These are phyloP conservation scores for Camponotus fellah DNA, from an alignment of 2,888 invertebrate genomes.

Conservation along the genomic window DNA sequence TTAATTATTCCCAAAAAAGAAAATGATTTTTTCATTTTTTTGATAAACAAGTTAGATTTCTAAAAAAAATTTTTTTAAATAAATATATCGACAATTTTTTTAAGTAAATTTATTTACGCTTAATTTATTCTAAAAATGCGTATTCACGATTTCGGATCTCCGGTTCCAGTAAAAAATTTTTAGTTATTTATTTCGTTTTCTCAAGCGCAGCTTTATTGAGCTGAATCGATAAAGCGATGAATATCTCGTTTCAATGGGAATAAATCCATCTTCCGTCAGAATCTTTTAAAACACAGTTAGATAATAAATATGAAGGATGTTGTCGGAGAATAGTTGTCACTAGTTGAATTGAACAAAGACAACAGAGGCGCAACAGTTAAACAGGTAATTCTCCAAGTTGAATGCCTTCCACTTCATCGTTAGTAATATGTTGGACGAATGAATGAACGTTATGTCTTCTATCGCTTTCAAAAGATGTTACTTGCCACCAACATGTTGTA, in stretches of 20 bases:
- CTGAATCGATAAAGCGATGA: slow-evolving; percentile 24
- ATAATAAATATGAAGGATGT: slow-evolving; percentile 45
- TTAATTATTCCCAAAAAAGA: too few relatives aligned
- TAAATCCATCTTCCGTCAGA: slow-evolving; percentile 35
- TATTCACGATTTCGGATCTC: neutral
- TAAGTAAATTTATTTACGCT: neutral
- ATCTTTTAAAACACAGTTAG: slow-evolving; percentile 36
- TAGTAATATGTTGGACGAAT: slow-evolving; percentile 18
- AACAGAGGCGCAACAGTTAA: slow-evolving; percentile 41
- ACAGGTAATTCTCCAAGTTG: slow-evolving; percentile 36
- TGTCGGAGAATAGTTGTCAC: slow-evolving; percentile 47
- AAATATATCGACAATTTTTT: neutral
- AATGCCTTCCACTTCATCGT: slow-evolving; percentile 37
- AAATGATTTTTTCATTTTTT: neutral
- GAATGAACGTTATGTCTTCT: slow-evolving; percentile 40
- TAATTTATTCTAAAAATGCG: neutral
- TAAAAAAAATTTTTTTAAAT: neutral
- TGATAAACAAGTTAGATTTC: neutral
- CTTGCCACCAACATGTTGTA: slow-evolving; percentile 10
- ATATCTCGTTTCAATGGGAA: slow-evolving; percentile 30
- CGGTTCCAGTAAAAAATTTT: neutral
- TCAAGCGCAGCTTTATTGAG: slow-evolving; percentile 22
- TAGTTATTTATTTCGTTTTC: slow-evolving; percentile 3
- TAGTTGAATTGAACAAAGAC: slow-evolving; percentile 43
- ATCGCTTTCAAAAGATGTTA: slow-evolving; percentile 36